Base-by-base conservation (phyloP, 2,888 invertebrate genomes). In the Gryllus longicercus region DNA sequence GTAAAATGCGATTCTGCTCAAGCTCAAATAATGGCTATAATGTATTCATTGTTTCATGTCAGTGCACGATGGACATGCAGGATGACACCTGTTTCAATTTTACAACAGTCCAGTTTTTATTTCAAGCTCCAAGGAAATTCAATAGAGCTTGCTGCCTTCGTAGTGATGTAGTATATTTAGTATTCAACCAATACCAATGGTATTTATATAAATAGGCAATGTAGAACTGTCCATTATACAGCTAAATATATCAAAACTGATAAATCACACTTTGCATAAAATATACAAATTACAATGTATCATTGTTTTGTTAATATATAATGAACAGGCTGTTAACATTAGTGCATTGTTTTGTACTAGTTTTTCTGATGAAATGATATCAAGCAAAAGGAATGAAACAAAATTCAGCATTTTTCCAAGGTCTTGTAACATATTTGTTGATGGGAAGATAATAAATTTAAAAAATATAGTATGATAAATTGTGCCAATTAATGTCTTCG, bases 361-460 rank as follows among this genome's bases (percentile, higher is more conserved):
- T 25, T 74, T 74, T 79, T 79, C 78, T 74, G 74, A 51, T 74
- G 2, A 51, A 78, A 79, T 74, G n/a, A 74, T 74, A 63, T 63
- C 74, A 78, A 18, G 74, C 50, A 51, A 50, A 38, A 74, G 49
- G 78, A 74, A 75, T 50, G 74, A 75, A 49, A 50, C 16, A 51
- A 21, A 63, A 79, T 50, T 63, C 63, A 18, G 63, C 63, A 63
- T 63, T 63, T 63, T 63, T 63, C 63, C 63, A 63, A 63, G 63
- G n/a, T 79, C 78, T 78, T 78, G 78, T 80, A 80, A 51, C 78
- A 80, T 80, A 80, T 79, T 80, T 79, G 78, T 80, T 80, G 76
- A 76, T 80, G 80, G 80, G 80, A 51, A 38, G 76, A 80, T 76
- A 78, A 80, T 63, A 80, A 80, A 80, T 79, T 77, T 76, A 80